Percentiles rank a stretch among this genome's conserved stretches.
phyloP scores from a whole-genome alignment of 2,797 vertebrate genomes.

The Rhynchonycteris naso region DNA sequence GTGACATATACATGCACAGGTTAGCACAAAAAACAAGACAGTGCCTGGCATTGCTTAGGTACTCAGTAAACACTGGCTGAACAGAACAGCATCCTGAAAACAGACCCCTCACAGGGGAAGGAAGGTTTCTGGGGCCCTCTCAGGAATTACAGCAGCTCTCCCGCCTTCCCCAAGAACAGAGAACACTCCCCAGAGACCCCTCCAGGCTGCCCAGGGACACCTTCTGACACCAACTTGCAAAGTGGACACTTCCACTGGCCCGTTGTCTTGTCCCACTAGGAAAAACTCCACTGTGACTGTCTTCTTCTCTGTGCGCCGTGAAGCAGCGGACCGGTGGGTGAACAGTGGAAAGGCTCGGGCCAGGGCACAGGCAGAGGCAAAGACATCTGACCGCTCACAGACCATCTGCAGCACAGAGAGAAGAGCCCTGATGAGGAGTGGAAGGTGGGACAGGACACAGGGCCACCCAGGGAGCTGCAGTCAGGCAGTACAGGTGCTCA shows the following conservation, averaged over 20 bases:
- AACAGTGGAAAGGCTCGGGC: constrained; percentile 96
- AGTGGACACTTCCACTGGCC: constrained; percentile 88
- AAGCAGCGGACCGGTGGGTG: constrained; percentile 91
- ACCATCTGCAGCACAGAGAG: constrained; percentile 90
- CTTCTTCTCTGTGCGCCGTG: constrained; percentile 92
- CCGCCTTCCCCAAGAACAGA: background rate
- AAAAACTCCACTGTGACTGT: constrained; percentile 93
- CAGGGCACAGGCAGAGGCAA: constrained; percentile 95
- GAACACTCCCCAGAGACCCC: background rate
- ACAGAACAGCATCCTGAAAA: background rate
- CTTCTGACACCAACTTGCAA: constrained; percentile 88
- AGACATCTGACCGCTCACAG: constrained; percentile 94
- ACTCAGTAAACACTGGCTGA: background rate
- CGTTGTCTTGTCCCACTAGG: constrained; percentile 91
- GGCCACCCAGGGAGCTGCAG: rapidly evolving
- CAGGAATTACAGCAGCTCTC: rapidly evolving
- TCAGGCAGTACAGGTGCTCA: background rate
- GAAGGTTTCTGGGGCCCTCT: background rate
- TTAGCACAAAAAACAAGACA: too few species aligned
- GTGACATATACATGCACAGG: rapidly evolving
- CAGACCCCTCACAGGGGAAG: background rate
- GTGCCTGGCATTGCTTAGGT: rapidly evolving
- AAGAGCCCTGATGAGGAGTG: background rate
- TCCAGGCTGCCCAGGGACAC: background rate
- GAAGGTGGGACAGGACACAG: rapidly evolving